Evolutionary conservation across 1,140 invertebrate species (phyloP).

Genomic region (Solenopsis fugax): DNA sequence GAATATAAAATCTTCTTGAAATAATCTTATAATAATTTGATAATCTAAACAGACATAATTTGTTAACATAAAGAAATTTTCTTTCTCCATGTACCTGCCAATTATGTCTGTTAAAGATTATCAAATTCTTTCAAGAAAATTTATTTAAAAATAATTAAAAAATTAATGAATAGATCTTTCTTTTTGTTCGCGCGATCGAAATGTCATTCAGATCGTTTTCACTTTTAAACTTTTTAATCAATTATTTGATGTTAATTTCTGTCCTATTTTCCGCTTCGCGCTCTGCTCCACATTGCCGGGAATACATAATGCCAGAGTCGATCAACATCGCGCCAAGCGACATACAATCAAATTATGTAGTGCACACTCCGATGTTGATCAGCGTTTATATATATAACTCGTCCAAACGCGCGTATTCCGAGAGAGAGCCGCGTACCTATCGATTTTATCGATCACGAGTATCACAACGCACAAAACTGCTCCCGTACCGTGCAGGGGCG

Average conservation of each 20-base stretch:
- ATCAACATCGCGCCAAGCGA: slow-evolving; percentile 29
- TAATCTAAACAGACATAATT: too few species aligned
- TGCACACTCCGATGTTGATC: slow-evolving; percentile 28
- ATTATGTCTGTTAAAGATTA: too few species aligned
- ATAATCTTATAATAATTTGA: too few species aligned
- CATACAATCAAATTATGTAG: slow-evolving; percentile 45
- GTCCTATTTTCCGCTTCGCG: background rate
- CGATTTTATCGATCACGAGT: slow-evolving; percentile 32
- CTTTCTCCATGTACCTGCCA: too few species aligned
- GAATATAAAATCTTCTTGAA: too few species aligned
- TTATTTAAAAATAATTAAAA: too few species aligned
- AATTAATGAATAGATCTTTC: background rate
- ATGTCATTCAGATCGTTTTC: background rate
- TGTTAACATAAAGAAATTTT: too few species aligned
- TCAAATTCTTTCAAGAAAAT: too few species aligned
- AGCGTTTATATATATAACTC: background rate
- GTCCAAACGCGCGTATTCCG: slow-evolving; percentile 24
- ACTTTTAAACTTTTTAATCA: background rate
- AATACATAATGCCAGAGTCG: background rate
- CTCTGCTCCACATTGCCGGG: background rate
- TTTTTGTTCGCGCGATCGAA: background rate
- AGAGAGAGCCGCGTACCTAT: slow-evolving; percentile 22
- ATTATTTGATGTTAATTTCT: background rate
- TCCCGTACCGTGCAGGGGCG: background rate
- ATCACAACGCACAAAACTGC: slow-evolving; percentile 44